A percentile compares a stretch with the other conserved stretches of the same genome.
Evolutionary conservation across 2,113 vertebrate genomes (phyloP).

Genomic region (Archilochus colubris): DNA sequence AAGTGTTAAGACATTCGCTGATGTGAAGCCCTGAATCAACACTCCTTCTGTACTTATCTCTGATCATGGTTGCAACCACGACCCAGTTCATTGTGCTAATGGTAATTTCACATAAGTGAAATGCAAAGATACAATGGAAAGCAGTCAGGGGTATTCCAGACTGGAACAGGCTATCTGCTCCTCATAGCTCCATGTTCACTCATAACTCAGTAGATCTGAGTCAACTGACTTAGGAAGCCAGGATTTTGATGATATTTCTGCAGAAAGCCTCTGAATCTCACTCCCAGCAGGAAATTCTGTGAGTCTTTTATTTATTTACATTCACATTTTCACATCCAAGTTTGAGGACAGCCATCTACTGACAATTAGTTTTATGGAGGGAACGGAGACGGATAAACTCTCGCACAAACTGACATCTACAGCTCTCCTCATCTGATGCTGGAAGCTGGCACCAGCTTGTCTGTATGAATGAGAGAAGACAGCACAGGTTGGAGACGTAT

Average conservation of each 20-base stretch:
- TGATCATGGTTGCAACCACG: background rate
- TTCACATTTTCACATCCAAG: background rate
- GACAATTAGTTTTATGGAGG: background rate
- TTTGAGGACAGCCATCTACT: conserved; percentile 11
- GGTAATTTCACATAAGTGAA: background rate
- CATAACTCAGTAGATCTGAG: background rate
- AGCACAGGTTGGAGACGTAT: background rate
- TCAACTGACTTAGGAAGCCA: background rate
- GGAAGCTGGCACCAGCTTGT: conserved; percentile 33
- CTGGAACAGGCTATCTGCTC: background rate
- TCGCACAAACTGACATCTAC: conserved; percentile 15
- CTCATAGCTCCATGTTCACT: accelerated
- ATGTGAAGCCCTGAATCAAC: background rate
- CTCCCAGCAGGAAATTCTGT: background rate
- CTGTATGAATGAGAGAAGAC: conserved; percentile 11
- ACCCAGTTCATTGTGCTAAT: accelerated
- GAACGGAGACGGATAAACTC: conserved; percentile 20
- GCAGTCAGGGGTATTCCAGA: background rate
- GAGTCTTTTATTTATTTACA: background rate
- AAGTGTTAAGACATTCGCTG: background rate
- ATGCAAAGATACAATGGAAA: background rate
- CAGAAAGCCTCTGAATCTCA: background rate
- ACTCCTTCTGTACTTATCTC: accelerated
- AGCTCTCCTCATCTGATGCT: background rate
- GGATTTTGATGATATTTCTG: background rate